Evolutionary conservation across 64 coral and sea anemone species (phyloP).

Genomic region (Trachythela sp.): DNA sequence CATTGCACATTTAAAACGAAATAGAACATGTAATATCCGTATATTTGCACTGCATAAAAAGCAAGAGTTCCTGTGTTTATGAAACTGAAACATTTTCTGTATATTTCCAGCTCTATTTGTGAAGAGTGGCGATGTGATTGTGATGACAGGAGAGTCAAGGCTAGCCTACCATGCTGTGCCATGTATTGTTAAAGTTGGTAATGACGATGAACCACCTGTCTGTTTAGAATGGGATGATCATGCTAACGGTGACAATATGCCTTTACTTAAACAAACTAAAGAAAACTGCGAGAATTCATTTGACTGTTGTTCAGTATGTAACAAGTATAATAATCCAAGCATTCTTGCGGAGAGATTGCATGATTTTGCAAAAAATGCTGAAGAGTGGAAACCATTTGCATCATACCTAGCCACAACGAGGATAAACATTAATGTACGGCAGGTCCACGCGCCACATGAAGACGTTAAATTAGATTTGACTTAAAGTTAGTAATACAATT

Average conservation of each 20-base stretch:
- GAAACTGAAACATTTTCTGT: too few relatives aligned
- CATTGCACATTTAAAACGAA: too few relatives aligned
- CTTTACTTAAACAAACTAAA: background rate
- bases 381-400: constrained; percentile 77
- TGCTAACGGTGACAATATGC: background rate
- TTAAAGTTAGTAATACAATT: background rate
- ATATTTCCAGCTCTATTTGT: constrained; percentile 82
- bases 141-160: constrained; percentile 88
- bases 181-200: constrained; percentile 69
- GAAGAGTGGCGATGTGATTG: constrained; percentile 80
- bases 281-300: background rate
- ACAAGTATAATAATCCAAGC: background rate
- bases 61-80: background rate
- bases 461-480: constrained; percentile 39
- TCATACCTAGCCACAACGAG: constrained; percentile 78
- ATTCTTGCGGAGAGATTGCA: background rate
- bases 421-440: constrained; percentile 93
- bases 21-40: too few relatives aligned
- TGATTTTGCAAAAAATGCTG: background rate
- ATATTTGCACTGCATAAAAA: background rate
- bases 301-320: background rate
- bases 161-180: constrained; percentile 91
- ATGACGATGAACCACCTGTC: constrained; percentile 57
- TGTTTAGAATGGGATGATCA: constrained; percentile 59
- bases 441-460: constrained; percentile 74